phyloP scores from a whole-genome alignment of 2,113 vertebrate species.

The Centropus bengalensis region DNA sequence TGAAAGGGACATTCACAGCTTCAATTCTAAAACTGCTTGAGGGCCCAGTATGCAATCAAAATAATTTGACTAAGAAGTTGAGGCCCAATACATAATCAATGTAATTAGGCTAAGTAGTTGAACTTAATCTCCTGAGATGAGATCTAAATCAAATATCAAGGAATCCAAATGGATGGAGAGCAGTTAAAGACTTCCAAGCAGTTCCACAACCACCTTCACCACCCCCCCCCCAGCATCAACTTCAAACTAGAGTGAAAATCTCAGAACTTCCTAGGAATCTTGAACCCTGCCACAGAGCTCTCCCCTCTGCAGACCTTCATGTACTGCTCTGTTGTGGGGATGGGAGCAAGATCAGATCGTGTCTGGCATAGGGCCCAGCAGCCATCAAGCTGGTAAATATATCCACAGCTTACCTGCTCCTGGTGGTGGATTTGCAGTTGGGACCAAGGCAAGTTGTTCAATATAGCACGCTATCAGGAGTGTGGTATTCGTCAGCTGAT shows the following conservation, averaged over 20 bases:
- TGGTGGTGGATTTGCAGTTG: background rate
- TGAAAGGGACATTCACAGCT: background rate
- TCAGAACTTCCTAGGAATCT: background rate
- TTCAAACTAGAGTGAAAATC: background rate
- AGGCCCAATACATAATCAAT: background rate
- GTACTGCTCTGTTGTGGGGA: background rate
- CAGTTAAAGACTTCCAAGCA: background rate
- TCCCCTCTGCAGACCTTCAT: background rate
- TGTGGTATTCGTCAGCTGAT: background rate
- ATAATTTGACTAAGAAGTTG: background rate
- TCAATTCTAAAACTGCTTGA: background rate
- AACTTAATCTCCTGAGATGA: background rate
- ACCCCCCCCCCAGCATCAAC: background rate
- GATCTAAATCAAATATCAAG: constrained; percentile 36
- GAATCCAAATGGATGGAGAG: background rate
- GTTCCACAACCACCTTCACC: background rate
- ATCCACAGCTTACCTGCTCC: background rate
- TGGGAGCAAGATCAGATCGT: background rate
- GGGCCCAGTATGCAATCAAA: background rate
- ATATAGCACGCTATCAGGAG: background rate
- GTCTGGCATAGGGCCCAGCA: background rate
- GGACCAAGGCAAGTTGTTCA: background rate
- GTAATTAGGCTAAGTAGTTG: background rate
- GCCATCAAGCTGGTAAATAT: background rate
- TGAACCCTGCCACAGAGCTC: background rate